Evolutionary conservation across 1,140 invertebrate genomes (phyloP).

Genomic region (Spodoptera frugiperda): DNA sequence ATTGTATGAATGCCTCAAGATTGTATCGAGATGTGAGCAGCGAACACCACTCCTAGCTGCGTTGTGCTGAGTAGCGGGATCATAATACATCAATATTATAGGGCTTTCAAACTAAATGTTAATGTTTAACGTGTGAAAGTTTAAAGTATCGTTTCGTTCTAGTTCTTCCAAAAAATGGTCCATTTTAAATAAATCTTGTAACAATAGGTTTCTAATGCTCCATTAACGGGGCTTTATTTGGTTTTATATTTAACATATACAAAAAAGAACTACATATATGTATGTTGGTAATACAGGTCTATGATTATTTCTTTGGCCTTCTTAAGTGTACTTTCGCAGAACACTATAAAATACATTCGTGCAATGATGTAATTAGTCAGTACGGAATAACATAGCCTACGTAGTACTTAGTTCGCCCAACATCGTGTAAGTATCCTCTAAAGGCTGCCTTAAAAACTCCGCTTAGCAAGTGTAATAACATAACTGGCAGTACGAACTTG

Average conservation of each 20-base stretch:
- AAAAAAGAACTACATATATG: too few species aligned
- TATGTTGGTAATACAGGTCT: too few species aligned
- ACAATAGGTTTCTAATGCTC: too few species aligned
- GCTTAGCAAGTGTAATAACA: constrained; percentile 50
- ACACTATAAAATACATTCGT: neutral
- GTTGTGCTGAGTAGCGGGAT: constrained; percentile 5
- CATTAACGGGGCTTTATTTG: too few species aligned
- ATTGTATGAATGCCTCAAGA: constrained; percentile 18
- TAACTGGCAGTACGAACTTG: constrained; percentile 13
- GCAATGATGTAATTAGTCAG: neutral
- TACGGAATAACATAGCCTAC: constrained; percentile 2
- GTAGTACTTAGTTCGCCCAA: constrained; percentile 1
- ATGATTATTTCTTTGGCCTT: too few species aligned
- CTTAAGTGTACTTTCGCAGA: neutral
- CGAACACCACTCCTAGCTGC: constrained; percentile 15
- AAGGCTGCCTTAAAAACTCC: constrained; percentile 17
- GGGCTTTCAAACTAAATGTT: neutral
- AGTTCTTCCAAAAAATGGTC: too few species aligned
- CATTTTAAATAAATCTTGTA: too few species aligned
- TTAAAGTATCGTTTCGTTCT: too few species aligned
- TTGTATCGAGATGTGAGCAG: constrained; percentile 6
- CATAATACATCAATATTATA: neutral
- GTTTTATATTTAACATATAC: too few species aligned
- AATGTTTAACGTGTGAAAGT: too few species aligned
- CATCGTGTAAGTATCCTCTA: constrained; percentile 18